Conservation (phyloP, 2,113 vertebrate genomes). For the Pachyramphus minor region DNA sequence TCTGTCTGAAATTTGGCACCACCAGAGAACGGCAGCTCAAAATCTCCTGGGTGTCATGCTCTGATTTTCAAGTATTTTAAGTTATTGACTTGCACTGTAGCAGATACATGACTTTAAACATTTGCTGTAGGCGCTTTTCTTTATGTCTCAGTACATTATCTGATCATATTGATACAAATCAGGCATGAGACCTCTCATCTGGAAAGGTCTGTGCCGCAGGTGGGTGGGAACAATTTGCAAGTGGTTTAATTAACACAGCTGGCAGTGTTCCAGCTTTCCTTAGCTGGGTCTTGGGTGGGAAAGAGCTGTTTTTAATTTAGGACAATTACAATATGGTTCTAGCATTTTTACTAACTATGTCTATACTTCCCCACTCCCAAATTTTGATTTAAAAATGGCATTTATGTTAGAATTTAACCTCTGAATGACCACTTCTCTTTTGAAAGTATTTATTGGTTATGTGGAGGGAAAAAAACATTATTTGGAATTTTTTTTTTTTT, state of each 20-base stretch:
- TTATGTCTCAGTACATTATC: background rate
- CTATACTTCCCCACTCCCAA: background rate
- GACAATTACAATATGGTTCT: background rate
- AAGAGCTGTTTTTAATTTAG: background rate
- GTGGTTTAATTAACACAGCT: background rate
- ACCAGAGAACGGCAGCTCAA: background rate
- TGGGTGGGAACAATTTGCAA: background rate
- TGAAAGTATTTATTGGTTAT: conserved; percentile 23
- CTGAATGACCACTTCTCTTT: background rate
- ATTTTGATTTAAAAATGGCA: conserved; percentile 41
- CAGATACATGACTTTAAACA: background rate
- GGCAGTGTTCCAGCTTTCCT: background rate
- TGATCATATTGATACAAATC: background rate
- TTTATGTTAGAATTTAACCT: conserved; percentile 38
- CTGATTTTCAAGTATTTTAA: background rate
- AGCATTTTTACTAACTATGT: background rate
- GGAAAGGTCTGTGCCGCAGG: background rate
- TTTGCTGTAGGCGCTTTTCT: background rate
- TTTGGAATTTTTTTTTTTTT: background rate
- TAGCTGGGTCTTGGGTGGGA: background rate
- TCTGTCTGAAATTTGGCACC: background rate
- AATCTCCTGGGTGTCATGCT: background rate
- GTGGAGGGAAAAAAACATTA: background rate
- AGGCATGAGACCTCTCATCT: background rate
- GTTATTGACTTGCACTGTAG: background rate